Conservation (phyloP, 1,140 invertebrate genomes). For the Caligus rogercresseyi region DNA sequence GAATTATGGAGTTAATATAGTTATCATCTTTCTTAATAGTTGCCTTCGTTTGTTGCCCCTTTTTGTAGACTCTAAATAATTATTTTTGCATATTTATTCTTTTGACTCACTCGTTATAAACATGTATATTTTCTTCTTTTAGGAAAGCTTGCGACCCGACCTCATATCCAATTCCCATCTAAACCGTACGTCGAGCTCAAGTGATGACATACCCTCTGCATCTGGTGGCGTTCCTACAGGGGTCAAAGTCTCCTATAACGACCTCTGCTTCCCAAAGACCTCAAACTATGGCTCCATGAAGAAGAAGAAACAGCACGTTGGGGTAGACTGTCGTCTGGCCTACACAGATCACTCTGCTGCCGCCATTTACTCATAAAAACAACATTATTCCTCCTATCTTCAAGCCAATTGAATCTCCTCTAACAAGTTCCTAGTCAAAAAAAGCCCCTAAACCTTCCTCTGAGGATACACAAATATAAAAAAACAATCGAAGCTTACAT, state of each 20-base stretch:
- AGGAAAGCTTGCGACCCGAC: not conserved
- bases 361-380: not conserved
- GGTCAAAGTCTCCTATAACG: conserved; percentile 13
- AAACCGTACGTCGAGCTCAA: conserved; percentile 3
- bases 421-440: too few relatives aligned
- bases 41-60: not conserved
- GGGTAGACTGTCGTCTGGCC: not conserved
- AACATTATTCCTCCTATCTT: too few relatives aligned
- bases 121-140: not conserved
- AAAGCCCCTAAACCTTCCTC: too few relatives aligned
- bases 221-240: too few relatives aligned
- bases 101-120: too few relatives aligned
- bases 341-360: not conserved
- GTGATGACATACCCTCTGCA: not conserved
- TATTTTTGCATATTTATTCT: too few relatives aligned
- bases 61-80: too few relatives aligned
- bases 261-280: conserved; percentile 19
- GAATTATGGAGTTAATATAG: too few relatives aligned
- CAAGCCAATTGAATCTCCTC: too few relatives aligned
- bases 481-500: too few relatives aligned
- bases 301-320: conserved; percentile 7
- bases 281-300: conserved; percentile 18
- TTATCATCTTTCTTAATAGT: not conserved
- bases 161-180: conserved; percentile 11
- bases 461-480: too few relatives aligned